Percentiles rank a stretch among this genome's conserved stretches.
These are phyloP conservation scores for Halcyon chelicuti DNA, from an alignment of 2,797 vertebrate genomes.

Conservation along the genomic window DNA sequence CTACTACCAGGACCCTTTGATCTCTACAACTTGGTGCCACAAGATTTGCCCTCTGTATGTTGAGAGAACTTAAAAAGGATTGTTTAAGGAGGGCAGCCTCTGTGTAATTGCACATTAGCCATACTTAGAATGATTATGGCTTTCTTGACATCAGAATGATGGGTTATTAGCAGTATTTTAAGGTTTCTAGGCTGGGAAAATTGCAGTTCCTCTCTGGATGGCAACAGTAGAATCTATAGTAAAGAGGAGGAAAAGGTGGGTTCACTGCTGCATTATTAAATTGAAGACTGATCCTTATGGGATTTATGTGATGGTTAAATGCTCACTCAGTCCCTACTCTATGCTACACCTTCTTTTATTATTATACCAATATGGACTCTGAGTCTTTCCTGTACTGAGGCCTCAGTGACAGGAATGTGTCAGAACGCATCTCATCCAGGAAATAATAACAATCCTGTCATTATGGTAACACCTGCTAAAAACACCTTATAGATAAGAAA, in stretches of 20 bases:
- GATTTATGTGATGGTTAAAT: neutral
- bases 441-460: neutral
- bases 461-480: neutral
- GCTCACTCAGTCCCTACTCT: neutral
- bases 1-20: slow-evolving; percentile 1
- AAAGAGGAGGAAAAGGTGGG: neutral
- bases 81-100: slow-evolving; percentile 20
- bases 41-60: slow-evolving; percentile 1
- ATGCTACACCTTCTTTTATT: neutral
- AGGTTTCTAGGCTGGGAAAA: neutral
- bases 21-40: neutral
- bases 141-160: slow-evolving; percentile 24
- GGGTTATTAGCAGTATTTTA: slow-evolving; percentile 25
- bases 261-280: neutral
- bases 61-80: slow-evolving; percentile 1
- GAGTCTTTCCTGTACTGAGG: neutral
- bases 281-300: neutral
- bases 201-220: neutral
- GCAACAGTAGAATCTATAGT: neutral
- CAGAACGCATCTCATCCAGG: neutral
- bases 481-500: too few relatives aligned
- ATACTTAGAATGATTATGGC: slow-evolving; percentile 22
- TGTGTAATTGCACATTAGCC: slow-evolving; percentile 38
- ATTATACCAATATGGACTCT: neutral
- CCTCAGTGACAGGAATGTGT: neutral